A percentile compares a stretch with the other conserved stretches of the same genome.
phyloP scores from a whole-genome alignment of 2,888 invertebrate genomes.

The Melinopterus prodromus region DNA sequence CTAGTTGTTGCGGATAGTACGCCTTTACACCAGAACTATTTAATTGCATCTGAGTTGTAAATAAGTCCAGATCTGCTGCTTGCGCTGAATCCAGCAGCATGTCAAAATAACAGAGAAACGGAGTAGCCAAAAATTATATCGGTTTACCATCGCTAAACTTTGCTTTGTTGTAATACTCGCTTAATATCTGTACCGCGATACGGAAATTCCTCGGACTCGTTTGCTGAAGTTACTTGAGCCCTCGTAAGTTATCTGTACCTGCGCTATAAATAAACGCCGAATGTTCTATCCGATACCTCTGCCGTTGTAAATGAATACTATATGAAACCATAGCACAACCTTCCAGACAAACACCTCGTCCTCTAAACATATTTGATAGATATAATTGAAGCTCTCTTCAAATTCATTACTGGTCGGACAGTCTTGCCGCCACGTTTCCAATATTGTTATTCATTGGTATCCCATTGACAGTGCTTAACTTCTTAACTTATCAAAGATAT shows the following conservation, averaged over 20 bases:
- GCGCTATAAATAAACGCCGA: conserved; percentile 49
- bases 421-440: conserved; percentile 51
- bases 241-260: conserved; percentile 55
- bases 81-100: conserved; percentile 57
- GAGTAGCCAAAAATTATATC: conserved; percentile 48
- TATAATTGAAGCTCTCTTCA: conserved; percentile 51
- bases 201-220: conserved; percentile 52
- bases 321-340: conserved; percentile 53
- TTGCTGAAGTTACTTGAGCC: conserved; percentile 43
- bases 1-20: conserved; percentile 49
- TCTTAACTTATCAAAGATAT: conserved; percentile 51
- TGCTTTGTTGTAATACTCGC: conserved; percentile 56
- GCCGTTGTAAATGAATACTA: conserved; percentile 51
- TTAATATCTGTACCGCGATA: conserved; percentile 57
- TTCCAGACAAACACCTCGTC: conserved; percentile 54
- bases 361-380: conserved; percentile 52
- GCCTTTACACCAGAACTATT: conserved; percentile 54
- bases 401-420: conserved; percentile 52
- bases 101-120: conserved; percentile 57
- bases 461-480: conserved; percentile 56
- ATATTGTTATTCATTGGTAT: conserved; percentile 55
- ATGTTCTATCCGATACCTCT: conserved; percentile 44
- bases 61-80: conserved; percentile 57
- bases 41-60: conserved; percentile 57
- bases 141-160: conserved; percentile 48